phyloP scores from a whole-genome alignment of 1,140 invertebrate species.

The Leptinotarsa defecta region DNA sequence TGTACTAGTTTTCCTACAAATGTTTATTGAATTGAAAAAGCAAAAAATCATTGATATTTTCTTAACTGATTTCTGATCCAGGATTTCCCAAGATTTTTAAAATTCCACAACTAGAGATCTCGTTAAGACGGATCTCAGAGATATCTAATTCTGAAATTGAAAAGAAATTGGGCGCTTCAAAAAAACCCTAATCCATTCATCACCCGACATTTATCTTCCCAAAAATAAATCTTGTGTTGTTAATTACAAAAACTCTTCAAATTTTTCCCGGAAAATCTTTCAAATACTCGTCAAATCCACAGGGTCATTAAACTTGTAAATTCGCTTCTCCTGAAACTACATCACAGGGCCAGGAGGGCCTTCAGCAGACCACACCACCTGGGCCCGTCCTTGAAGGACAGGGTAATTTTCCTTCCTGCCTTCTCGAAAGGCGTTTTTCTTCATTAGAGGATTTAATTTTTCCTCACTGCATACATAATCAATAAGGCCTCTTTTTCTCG shows the following conservation, averaged over 20 bases:
- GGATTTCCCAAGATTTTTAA: no score
- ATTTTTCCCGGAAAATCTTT: slow-evolving; percentile 1
- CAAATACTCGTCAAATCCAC: slow-evolving; percentile 16
- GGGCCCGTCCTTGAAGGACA: slow-evolving; percentile 37
- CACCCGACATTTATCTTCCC: not conserved
- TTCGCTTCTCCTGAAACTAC: not conserved
- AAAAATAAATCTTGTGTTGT: slow-evolving; percentile 12
- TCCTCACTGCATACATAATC: slow-evolving; percentile 58
- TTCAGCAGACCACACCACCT: slow-evolving; percentile 39
- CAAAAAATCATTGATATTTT: no score
- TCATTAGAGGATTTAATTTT: slow-evolving; percentile 58
- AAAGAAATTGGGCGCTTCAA: no score
- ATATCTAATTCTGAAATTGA: no score
- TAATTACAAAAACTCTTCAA: slow-evolving; percentile 5
- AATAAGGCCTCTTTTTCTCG: slow-evolving; percentile 54
- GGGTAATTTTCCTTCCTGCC: slow-evolving; percentile 39
- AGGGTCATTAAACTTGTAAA: not conserved
- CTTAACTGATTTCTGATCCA: no score
- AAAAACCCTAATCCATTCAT: no score
- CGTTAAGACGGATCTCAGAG: no score
- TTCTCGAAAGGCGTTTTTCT: slow-evolving; percentile 53
- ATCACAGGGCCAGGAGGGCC: slow-evolving; percentile 21
- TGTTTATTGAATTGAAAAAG: no score
- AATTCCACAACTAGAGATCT: no score
- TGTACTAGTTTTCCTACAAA: no score